A percentile compares a stretch with the other conserved stretches of the same genome.
Conservation (phyloP, 2,113 vertebrate genomes). For the Thamnaconus septentrionalis region DNA sequence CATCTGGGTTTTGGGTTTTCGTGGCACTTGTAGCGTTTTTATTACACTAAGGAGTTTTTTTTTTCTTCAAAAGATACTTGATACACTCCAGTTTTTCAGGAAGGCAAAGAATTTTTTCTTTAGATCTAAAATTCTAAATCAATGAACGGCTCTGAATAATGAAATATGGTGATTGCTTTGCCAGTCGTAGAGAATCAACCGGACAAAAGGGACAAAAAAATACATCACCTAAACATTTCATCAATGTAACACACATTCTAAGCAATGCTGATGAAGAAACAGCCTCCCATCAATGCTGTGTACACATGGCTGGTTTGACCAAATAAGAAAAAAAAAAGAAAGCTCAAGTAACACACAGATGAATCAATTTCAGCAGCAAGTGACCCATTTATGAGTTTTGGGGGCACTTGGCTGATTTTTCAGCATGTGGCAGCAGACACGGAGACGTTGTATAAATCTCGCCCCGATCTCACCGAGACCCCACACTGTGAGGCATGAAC, state of each 20-base stretch:
- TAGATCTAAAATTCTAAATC: background rate
- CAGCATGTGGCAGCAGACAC: background rate
- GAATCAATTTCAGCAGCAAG: background rate
- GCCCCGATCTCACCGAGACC: conserved; percentile 17
- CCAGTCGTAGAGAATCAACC: no score
- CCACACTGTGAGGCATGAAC: conserved; percentile 48
- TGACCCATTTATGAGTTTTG: background rate
- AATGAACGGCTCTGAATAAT: background rate
- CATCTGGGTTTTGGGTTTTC: no score
- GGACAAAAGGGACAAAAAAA: no score
- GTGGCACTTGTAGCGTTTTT: no score
- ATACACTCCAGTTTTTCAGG: no score
- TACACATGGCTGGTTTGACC: background rate
- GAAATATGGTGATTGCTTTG: background rate
- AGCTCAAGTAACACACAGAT: background rate
- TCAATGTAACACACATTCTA: no score
- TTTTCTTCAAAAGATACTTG: background rate
- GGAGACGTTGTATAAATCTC: background rate
- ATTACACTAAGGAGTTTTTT: no score
- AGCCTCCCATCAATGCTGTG: background rate
- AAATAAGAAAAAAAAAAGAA: background rate
- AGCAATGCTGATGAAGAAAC: background rate
- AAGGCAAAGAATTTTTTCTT: no score
- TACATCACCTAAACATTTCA: no score
- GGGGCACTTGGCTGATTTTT: no score